A percentile compares a stretch with the other conserved stretches of the same genome.
Conservation (phyloP, 2,113 vertebrate species). For the Coturnix japonica region DNA sequence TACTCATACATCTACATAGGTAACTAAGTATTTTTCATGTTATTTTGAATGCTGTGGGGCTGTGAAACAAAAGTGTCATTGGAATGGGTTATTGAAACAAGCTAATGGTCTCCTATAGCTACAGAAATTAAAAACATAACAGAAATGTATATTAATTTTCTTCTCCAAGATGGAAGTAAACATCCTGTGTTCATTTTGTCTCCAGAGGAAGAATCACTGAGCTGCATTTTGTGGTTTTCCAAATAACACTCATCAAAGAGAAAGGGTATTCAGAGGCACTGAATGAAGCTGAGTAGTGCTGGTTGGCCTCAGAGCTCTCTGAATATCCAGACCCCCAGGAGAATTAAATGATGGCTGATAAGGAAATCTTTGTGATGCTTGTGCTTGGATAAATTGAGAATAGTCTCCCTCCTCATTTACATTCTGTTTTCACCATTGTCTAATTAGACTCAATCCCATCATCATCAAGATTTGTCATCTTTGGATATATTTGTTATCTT, state of each 20-base stretch:
- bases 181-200: not conserved
- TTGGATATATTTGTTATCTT: not conserved
- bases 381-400: not conserved
- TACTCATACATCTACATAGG: not conserved
- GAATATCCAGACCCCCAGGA: not conserved
- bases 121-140: not conserved
- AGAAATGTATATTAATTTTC: not conserved
- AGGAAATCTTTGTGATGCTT: not conserved
- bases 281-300: not conserved
- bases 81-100: slow-evolving; percentile 13
- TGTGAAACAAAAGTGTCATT: not conserved
- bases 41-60: slow-evolving; percentile 1
- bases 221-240: not conserved
- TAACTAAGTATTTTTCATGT: not conserved
- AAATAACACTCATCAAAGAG: not conserved
- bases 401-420: not conserved
- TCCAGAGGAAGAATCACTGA: not conserved
- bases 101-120: slow-evolving; percentile 4
- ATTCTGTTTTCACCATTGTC: not conserved
- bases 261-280: not conserved
- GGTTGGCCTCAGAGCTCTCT: not conserved
- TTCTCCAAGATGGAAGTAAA: slow-evolving; percentile 14
- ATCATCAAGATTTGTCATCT: not conserved
- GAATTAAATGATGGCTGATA: not conserved
- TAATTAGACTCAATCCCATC: not conserved